phyloP scores from a whole-genome alignment of 2,888 invertebrate species.

The Geophilus truncorum region DNA sequence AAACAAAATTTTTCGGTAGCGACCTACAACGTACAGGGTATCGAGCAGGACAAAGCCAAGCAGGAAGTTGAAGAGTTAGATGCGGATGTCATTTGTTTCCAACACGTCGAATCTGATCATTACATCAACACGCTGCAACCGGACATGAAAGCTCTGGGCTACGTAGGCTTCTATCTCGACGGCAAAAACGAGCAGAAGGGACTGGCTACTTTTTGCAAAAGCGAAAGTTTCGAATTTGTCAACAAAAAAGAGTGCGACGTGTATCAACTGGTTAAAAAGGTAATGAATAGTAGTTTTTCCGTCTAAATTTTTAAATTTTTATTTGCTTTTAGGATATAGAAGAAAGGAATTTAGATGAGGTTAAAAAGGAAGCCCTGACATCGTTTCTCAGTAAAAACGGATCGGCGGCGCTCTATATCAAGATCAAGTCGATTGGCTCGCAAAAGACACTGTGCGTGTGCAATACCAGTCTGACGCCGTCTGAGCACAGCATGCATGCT shows the following conservation, averaged over 20 bases:
- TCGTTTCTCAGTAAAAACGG: slow-evolving; percentile 35
- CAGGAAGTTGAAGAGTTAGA: neutral
- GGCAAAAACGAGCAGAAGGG: neutral
- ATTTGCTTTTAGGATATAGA: slow-evolving; percentile 36
- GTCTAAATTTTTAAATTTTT: neutral
- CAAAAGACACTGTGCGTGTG: slow-evolving; percentile 36
- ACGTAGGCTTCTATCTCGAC: neutral
- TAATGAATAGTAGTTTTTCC: neutral
- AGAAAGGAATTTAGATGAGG: slow-evolving; percentile 33
- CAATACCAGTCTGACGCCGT: slow-evolving; percentile 37
- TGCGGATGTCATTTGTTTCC: slow-evolving; percentile 6
- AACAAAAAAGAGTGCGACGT: slow-evolving; percentile 7
- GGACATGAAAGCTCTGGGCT: slow-evolving; percentile 1
- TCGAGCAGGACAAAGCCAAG: neutral
- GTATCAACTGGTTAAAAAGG: slow-evolving; percentile 15
- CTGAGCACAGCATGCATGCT: slow-evolving; percentile 38
- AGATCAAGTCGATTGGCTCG: slow-evolving; percentile 35
- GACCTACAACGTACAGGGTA: neutral
- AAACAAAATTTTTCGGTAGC: slow-evolving; percentile 2
- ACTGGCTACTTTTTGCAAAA: neutral
- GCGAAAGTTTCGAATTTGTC: neutral
- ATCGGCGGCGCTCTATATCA: slow-evolving; percentile 34
- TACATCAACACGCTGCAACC: neutral
- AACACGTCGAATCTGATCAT: slow-evolving; percentile 21
- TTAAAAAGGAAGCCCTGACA: slow-evolving; percentile 34